Evolutionary conservation across 2,113 vertebrate species (phyloP).

Genomic region (Megaceryle maxima): DNA sequence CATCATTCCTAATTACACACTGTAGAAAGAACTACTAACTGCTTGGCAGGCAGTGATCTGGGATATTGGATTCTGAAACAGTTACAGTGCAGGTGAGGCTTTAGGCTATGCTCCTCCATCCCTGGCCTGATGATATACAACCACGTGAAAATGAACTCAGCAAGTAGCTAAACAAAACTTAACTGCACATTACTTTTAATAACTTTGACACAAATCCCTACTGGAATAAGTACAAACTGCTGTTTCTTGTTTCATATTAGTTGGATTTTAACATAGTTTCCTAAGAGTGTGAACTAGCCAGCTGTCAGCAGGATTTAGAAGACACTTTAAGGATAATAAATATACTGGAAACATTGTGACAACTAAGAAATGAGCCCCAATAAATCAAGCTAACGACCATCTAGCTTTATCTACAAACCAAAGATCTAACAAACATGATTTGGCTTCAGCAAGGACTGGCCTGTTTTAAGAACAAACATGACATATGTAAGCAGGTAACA

Average conservation of each 20-base stretch:
- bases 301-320: neutral
- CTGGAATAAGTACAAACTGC: neutral
- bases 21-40: neutral
- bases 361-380: neutral
- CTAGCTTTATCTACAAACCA: neutral
- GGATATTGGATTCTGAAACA: neutral
- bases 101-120: neutral
- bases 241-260: neutral
- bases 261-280: neutral
- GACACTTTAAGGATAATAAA: neutral
- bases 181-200: neutral
- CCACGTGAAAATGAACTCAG: neutral
- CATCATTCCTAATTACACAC: accelerated
- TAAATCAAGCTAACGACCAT: neutral
- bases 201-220: accelerated
- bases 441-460: neutral
- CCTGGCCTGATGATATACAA: neutral
- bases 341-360: neutral
- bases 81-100: neutral
- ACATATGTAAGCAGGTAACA: neutral
- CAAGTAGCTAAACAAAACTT: neutral
- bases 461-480: neutral
- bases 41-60: neutral
- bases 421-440: neutral
- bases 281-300: neutral